Percentiles rank a stretch among this genome's conserved stretches.
These are phyloP conservation scores for Tauraco hartlaubi DNA, from an alignment of 2,797 vertebrate genomes.

Conservation along the genomic window DNA sequence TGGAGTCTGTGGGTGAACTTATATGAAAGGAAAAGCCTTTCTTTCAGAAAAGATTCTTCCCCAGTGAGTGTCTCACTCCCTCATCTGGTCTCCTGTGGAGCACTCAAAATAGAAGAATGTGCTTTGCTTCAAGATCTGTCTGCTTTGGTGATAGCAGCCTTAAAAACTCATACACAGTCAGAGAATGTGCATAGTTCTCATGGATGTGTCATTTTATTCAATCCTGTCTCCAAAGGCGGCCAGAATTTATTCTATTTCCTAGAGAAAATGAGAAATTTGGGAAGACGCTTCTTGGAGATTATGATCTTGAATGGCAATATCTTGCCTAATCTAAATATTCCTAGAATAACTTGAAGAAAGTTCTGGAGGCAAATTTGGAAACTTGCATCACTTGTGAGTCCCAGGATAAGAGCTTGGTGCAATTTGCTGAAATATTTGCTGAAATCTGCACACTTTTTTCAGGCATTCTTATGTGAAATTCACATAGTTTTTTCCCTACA, in stretches of 20 bases:
- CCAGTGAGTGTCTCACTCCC: not conserved
- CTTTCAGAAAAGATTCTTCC: not conserved
- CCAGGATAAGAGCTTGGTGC: not conserved
- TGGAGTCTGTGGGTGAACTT: not conserved
- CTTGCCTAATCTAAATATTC: not conserved
- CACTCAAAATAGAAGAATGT: not conserved
- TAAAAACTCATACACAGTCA: accelerated
- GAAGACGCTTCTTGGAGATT: not conserved
- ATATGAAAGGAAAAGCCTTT: not conserved
- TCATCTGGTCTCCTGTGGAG: not conserved
- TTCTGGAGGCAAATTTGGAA: not conserved
- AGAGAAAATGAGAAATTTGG: not conserved
- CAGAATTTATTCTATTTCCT: not conserved
- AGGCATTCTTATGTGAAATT: not conserved
- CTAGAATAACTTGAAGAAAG: not conserved
- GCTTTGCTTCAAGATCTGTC: not conserved
- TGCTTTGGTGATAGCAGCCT: not conserved
- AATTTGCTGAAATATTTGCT: not conserved
- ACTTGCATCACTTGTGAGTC: not conserved
- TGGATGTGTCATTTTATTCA: not conserved
- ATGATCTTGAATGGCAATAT: not conserved
- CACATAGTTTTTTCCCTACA: not conserved
- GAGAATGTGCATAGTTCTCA: not conserved
- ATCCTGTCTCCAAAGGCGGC: not conserved
- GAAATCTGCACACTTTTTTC: not conserved